Evolutionary conservation across 2,797 vertebrate species (phyloP).

Genomic region (Phoebastria nigripes): DNA sequence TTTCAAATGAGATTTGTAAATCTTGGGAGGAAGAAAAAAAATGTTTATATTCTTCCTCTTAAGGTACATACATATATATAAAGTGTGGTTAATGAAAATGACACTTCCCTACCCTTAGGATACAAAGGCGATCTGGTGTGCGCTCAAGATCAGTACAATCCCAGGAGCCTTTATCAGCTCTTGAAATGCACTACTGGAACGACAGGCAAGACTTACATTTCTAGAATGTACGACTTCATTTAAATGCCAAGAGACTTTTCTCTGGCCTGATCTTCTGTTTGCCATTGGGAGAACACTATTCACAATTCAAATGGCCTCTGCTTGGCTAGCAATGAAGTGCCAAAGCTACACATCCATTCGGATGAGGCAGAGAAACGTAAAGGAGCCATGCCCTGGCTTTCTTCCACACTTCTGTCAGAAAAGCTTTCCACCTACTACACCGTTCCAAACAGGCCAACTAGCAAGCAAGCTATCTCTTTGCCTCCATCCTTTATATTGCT

Average conservation of each 20-base stretch:
- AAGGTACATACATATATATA: not conserved
- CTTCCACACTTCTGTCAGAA: not conserved
- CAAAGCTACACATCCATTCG: rapidly evolving
- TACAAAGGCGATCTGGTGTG: not conserved
- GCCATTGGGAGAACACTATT: not conserved
- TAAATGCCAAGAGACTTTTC: not conserved
- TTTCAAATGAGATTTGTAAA: not conserved
- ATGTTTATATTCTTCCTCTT: not conserved
- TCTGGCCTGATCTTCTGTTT: not conserved
- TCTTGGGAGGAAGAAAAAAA: not conserved
- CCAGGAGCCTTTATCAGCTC: not conserved
- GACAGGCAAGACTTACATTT: not conserved
- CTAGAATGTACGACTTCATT: not conserved
- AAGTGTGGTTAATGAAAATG: not conserved
- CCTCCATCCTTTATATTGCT: not conserved
- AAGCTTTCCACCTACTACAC: not conserved
- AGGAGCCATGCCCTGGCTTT: not conserved
- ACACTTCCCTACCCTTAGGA: not conserved
- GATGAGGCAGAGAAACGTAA: not conserved
- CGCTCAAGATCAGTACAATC: not conserved
- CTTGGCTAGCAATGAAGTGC: not conserved
- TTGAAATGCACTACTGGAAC: not conserved
- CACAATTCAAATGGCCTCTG: not conserved
- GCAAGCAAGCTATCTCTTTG: not conserved
- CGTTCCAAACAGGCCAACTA: not conserved